A percentile compares a stretch with the other conserved stretches of the same genome.
Conservation (phyloP, 2,113 vertebrate genomes). For the Ammodytes dubius region DNA sequence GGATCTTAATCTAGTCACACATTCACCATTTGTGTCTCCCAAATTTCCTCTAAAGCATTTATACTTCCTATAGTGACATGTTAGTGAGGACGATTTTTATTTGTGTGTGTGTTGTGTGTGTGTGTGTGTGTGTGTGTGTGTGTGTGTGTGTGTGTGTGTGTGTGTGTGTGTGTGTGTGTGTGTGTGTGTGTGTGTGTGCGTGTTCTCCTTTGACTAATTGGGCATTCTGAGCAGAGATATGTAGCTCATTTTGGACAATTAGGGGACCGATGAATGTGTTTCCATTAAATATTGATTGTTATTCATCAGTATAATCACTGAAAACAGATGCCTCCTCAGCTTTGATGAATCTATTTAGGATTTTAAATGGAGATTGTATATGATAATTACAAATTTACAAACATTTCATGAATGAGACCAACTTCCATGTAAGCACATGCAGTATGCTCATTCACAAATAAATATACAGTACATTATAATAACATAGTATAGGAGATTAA, state of each 20-base stretch:
- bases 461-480: background rate
- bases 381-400: constrained; percentile 30
- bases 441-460: constrained; percentile 23
- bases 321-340: constrained; percentile 54
- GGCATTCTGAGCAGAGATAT: constrained; percentile 1
- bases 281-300: constrained; percentile 39
- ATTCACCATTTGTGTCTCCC: background rate
- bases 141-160: background rate
- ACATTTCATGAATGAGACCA: constrained; percentile 12
- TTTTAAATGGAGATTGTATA: constrained; percentile 8
- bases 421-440: constrained; percentile 10
- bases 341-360: constrained; percentile 37
- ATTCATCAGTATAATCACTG: constrained; percentile 47
- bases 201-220: constrained; percentile 33
- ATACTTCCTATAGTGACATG: constrained; percentile 20
- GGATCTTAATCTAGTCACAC: constrained; percentile 1
- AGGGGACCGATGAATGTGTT: constrained; percentile 35
- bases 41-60: background rate
- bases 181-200: background rate
- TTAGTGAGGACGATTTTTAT: background rate
- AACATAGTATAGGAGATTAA: background rate
- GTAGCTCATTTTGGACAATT: constrained; percentile 25
- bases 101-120: background rate
- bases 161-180: background rate
- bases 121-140: no score